Base-by-base conservation (phyloP, 1,140 invertebrate species). In the Hirudo medicinalis region DNA sequence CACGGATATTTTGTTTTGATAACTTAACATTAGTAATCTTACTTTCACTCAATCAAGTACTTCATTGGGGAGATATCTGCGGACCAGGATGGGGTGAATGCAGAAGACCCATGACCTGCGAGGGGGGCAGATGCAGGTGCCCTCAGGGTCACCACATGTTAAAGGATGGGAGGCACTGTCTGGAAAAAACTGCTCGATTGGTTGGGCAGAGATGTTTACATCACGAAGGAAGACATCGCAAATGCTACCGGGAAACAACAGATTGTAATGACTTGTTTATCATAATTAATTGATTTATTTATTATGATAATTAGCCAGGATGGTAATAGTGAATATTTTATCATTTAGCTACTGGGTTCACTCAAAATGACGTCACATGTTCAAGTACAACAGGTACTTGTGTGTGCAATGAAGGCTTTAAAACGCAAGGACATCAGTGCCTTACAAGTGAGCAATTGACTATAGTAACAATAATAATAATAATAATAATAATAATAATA, bases 241-340 rank as follows among this genome's bases (percentile, higher is more conserved):
- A 25, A n/a, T 68, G 67, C 67, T 68, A 68, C 67, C 67, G 40
- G 27, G 40, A 36, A 68, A 36, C 67, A 68, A 40, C 29, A 13
- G 32, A 32, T 27, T 27, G 29, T 63, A 25, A 63, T 8, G 9
- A 20, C 60, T 63, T 63, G 20, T 13, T 20, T 63, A 13, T 63
- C 20, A 13, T 27, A 17, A 13, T 63, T 20, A 27, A 9, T 32
- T 32, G 17, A 63, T 32, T 20, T 17, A 49, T 49, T 17, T 1
- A n/a, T 63, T 25, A 63, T 63, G 57, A 63, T 63, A 32, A 63
- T 63, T 63, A 32, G 29, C 15, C 11, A 63, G 22, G 57, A 63
- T 63, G 57, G 4, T 5, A 32, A 0, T 63, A 20, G 19, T 63
- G 57, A 63, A 2, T 2, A 63, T 25, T 27, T 63, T 13, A 20